Base-by-base conservation (phyloP, 2,113 vertebrate genomes). In the Hypomesus transpacificus region DNA sequence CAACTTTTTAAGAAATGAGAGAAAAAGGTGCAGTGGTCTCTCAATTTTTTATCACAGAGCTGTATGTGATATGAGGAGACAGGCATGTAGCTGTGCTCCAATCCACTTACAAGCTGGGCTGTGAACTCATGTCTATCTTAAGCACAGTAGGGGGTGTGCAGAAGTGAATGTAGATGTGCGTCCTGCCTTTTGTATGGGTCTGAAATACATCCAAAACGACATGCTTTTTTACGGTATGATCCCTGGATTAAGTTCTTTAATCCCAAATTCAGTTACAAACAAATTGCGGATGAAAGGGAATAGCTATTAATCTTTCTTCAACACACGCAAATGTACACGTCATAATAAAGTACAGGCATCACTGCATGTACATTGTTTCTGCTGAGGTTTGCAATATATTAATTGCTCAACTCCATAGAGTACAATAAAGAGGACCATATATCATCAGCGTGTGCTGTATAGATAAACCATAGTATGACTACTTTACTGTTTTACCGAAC, bases 371-470 rank as follows among this genome's bases (percentile, higher is more conserved):
- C 73, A 73, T 73, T 72, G 80, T 80, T 89, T 83, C 73, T 82
- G 85, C 86, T 82, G 87, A 88, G 65, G 60, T 34, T 52, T 56
- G 82, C 82, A 8, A 73, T 85, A 75, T 51, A 46, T 75, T 88
- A 88, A 90, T 88, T 87, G 85, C 75, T 26, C 61, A 39, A 77
- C 82, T 79, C 80, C 59, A 75, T 75, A 73, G 80, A 77, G 59
- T 76, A 81, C 71, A 69, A 85, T 82, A 77, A 80, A 86, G 76
- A 70, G 3, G 65, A 73, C 77, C 73, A 53, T 86, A 77, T 66
- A 85, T 88, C 82, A 86, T 60, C 24, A 0, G 7, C 77, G 78
- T 84, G 70, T 71, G 59, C 39, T 73, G 60, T 69, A 81, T 65
- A 17, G 24, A 75, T 84, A 86, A 76, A 70, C 31, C 26, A 57